Evolutionary conservation across 2,888 invertebrate species (phyloP).

Genomic region (Endomychus coccineus): DNA sequence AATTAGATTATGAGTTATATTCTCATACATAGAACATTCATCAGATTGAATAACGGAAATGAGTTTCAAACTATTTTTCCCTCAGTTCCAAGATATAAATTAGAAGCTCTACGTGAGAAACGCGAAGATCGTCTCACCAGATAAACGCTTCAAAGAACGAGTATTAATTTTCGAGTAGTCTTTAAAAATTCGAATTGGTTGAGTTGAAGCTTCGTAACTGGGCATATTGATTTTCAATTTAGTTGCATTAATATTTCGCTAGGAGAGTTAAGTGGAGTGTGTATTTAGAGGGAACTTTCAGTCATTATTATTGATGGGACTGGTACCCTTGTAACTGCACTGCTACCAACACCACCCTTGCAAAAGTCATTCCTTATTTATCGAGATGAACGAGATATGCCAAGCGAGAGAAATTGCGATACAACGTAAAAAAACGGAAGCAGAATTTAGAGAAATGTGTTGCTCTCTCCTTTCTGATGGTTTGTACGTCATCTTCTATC

Average conservation of each 20-base stretch:
- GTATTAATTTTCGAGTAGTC: no score
- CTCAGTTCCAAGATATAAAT: no score
- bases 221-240: constrained; percentile 40
- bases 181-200: no score
- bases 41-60: no score
- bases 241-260: constrained; percentile 41
- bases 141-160: no score
- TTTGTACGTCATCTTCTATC: neutral
- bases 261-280: constrained; percentile 39
- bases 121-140: no score
- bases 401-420: constrained; percentile 23
- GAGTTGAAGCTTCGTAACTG: no score
- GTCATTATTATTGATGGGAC: constrained; percentile 42
- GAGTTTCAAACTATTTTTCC: no score
- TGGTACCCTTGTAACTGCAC: constrained; percentile 34
- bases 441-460: constrained; percentile 19
- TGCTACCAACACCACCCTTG: constrained; percentile 26
- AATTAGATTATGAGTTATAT: no score
- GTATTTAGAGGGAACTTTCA: constrained; percentile 40
- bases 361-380: constrained; percentile 37
- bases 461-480: constrained; percentile 17
- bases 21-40: no score
- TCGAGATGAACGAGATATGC: constrained; percentile 26
- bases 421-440: constrained; percentile 20
- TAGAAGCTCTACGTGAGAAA: no score